Evolutionary conservation across 2,797 vertebrate species (phyloP).

Genomic region (Enteromius fasciolatus): DNA sequence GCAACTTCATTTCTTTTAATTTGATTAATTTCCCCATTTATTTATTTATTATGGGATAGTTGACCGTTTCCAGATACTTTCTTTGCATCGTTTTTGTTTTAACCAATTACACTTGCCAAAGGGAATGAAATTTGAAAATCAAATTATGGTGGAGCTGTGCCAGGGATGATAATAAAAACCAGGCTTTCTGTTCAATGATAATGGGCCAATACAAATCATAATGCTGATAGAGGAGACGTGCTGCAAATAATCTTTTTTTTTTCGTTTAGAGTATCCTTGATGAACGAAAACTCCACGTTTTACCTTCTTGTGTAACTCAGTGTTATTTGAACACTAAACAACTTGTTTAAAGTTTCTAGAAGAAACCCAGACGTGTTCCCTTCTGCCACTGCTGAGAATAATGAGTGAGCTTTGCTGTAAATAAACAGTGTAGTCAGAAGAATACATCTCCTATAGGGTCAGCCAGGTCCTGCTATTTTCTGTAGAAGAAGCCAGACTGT

Average conservation of each 20-base stretch:
- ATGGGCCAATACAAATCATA: neutral
- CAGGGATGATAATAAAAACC: conserved; percentile 11
- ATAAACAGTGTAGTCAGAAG: conserved; percentile 5
- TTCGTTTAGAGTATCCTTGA: neutral
- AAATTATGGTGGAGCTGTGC: conserved; percentile 16
- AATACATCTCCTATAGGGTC: conserved; percentile 29
- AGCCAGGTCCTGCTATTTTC: conserved; percentile 38
- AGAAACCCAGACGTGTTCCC: conserved; percentile 15
- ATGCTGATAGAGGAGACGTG: neutral
- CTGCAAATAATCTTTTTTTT: neutral
- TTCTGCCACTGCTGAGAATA: conserved; percentile 16
- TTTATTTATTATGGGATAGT: conserved; percentile 2
- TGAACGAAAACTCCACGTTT: neutral
- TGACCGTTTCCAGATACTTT: conserved; percentile 12
- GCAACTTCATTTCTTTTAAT: conserved; percentile 1
- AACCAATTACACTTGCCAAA: conserved; percentile 22
- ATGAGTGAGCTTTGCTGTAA: conserved; percentile 29
- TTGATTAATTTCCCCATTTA: neutral
- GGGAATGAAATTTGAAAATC: conserved; percentile 11
- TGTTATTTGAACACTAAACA: conserved; percentile 21
- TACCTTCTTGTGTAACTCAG: neutral
- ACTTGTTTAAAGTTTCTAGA: conserved; percentile 35
- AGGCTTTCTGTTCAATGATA: conserved; percentile 8
- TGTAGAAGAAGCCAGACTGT: conserved; percentile 21
- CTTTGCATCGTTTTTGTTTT: conserved; percentile 24